Evolutionary conservation across 2,113 vertebrate species (phyloP).

Genomic region (Cyrtonyx montezumae): DNA sequence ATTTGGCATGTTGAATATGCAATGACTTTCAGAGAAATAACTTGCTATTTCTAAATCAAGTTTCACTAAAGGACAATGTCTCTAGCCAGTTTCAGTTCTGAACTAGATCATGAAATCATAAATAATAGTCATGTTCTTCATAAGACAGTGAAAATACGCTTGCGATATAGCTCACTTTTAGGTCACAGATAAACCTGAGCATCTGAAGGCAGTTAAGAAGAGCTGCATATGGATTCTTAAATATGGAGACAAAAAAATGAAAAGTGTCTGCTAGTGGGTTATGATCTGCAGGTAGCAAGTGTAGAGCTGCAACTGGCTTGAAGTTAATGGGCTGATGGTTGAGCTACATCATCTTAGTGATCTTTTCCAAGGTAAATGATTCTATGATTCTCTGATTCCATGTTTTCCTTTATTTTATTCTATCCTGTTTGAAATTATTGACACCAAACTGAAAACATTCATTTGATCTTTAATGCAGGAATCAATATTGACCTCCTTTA

Average conservation of each 20-base stretch:
- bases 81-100: background rate
- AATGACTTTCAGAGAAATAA: background rate
- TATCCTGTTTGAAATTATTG: background rate
- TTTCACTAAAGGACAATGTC: conserved; percentile 4
- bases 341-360: too few relatives aligned
- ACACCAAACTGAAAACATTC: background rate
- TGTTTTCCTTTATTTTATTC: background rate
- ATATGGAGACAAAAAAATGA: background rate
- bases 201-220: background rate
- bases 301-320: background rate
- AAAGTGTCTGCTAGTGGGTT: background rate
- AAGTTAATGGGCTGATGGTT: too few relatives aligned
- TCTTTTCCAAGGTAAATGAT: too few relatives aligned
- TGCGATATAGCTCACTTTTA: background rate
- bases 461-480: background rate
- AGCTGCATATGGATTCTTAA: background rate
- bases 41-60: background rate
- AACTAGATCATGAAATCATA: conserved; percentile 11
- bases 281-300: background rate
- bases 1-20: background rate
- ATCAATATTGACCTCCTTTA: background rate
- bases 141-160: background rate
- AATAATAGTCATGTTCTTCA: background rate
- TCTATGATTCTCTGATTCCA: too few relatives aligned
- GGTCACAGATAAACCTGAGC: background rate